Evolutionary conservation across 2,113 vertebrate species (phyloP).

Genomic region (Leptodactylus fuscus): DNA sequence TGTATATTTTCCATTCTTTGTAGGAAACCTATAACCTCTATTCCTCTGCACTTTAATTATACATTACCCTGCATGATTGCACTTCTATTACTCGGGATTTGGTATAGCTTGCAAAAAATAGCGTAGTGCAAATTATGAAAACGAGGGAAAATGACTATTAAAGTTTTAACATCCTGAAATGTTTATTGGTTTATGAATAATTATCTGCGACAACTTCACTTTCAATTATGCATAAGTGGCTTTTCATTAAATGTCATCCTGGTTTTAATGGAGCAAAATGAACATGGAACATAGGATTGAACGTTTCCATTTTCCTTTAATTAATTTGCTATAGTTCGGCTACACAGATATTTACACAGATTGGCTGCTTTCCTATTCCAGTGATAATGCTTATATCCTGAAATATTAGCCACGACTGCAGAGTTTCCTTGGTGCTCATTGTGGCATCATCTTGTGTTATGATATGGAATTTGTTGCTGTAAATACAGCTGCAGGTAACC

Average conservation of each 20-base stretch:
- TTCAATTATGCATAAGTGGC: conserved; percentile 33
- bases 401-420: background rate
- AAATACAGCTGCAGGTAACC: no score
- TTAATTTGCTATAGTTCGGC: background rate
- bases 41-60: conserved; percentile 27
- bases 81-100: background rate
- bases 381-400: background rate
- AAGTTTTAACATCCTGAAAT: conserved; percentile 28
- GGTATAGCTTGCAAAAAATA: background rate
- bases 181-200: conserved; percentile 44
- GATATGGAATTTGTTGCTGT: no score
- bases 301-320: no score
- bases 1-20: background rate
- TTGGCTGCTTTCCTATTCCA: background rate
- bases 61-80: background rate
- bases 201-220: conserved; percentile 30
- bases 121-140: background rate
- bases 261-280: background rate
- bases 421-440: no score
- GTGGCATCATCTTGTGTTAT: no score
- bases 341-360: background rate
- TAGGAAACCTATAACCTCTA: conserved; percentile 10
- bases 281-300: background rate
- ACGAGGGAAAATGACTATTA: conserved; percentile 24
- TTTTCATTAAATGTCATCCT: conserved; percentile 29